A percentile compares a stretch with the other conserved stretches of the same genome.
Conservation (phyloP, 2,113 vertebrate genomes). For the Aspiorhynchus laticeps region DNA sequence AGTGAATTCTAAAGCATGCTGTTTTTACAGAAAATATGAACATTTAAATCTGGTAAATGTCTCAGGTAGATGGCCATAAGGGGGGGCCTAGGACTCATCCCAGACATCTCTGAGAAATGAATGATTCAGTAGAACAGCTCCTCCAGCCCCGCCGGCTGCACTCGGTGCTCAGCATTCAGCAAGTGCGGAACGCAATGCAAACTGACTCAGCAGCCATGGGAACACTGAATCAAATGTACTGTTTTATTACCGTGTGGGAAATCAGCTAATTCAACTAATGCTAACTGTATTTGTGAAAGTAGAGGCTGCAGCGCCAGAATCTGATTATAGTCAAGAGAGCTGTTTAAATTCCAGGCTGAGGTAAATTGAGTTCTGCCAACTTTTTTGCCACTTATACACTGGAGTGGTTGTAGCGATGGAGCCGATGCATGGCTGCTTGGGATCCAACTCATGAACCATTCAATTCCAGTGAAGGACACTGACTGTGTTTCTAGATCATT, state of each 20-base stretch:
- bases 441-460: background rate
- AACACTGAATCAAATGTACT: constrained; percentile 9
- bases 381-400: background rate
- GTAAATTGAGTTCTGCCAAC: background rate
- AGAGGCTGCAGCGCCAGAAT: background rate
- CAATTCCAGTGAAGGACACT: background rate
- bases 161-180: constrained; percentile 2
- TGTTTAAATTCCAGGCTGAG: background rate
- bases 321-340: background rate
- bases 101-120: background rate
- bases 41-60: background rate
- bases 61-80: background rate
- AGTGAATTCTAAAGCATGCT: background rate
- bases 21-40: constrained; percentile 13
- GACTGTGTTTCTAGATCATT: background rate
- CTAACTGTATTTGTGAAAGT: background rate
- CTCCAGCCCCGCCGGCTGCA: background rate
- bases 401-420: background rate
- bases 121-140: background rate
- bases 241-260: constrained; percentile 5
- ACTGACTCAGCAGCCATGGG: constrained; percentile 20
- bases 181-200: background rate
- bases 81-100: background rate
- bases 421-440: background rate
- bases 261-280: background rate